Evolutionary conservation across 2,113 vertebrate species (phyloP).

Genomic region (Pelecanoides urinatrix): DNA sequence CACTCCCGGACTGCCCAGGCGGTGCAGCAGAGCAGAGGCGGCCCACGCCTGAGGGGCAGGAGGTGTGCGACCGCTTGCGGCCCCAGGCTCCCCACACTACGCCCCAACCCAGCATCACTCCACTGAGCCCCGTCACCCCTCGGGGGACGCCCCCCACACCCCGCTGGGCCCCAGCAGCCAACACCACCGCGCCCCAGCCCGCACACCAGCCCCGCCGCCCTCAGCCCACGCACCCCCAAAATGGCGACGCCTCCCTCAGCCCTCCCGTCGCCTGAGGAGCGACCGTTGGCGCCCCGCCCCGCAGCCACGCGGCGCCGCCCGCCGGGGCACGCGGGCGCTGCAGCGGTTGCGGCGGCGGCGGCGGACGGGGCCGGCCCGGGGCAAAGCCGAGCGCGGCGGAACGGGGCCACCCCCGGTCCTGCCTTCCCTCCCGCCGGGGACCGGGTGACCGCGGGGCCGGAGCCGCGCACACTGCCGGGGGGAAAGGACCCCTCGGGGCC

Average conservation of each 20-base stretch:
- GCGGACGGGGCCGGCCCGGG: background rate
- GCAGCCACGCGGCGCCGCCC: background rate
- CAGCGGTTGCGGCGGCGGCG: background rate
- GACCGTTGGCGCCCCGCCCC: background rate
- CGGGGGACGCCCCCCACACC: accelerated
- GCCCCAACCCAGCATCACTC: background rate
- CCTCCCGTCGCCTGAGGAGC: accelerated
- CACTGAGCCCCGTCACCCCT: background rate
- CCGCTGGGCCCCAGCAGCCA: background rate
- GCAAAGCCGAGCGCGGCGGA: background rate
- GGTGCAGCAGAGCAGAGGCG: accelerated
- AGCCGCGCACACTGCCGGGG: no score
- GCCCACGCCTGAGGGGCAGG: background rate
- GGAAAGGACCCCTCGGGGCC: no score
- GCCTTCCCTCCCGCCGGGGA: no score
- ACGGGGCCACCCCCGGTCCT: background rate
- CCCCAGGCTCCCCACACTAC: background rate
- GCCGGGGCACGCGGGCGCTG: background rate
- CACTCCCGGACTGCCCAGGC: accelerated
- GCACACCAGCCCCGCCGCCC: accelerated
- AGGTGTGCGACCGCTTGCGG: accelerated
- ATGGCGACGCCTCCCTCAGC: background rate
- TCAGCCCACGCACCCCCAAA: background rate
- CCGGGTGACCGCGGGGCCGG: background rate
- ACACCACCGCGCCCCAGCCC: accelerated